Percentiles rank a stretch among this genome's conserved stretches.
Evolutionary conservation across 23 tunicate species (phyloP).

Genomic region (Trididemnum clinides): DNA sequence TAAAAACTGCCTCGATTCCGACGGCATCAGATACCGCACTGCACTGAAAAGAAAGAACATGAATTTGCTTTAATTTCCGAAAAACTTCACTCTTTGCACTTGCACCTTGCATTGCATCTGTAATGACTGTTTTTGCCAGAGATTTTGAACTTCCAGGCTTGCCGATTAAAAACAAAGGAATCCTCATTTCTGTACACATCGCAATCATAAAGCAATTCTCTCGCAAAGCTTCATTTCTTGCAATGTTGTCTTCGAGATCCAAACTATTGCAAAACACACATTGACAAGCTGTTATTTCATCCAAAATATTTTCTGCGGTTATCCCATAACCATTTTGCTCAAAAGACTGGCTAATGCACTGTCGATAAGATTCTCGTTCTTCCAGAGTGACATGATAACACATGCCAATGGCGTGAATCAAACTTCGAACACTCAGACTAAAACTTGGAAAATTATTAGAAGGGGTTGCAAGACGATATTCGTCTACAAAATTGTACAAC

Average conservation of each 20-base stretch:
- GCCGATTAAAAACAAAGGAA: conserved; percentile 76
- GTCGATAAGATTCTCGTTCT: conserved; percentile 35
- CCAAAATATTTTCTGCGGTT: not conserved
- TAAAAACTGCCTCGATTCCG: conserved; percentile 69
- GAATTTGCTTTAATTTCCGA: conserved; percentile 61
- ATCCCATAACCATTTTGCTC: not conserved
- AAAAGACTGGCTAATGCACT: not conserved
- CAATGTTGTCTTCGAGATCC: conserved; percentile 62
- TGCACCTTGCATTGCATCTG: conserved; percentile 71
- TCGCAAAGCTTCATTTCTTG: conserved; percentile 73
- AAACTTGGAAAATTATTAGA: not conserved
- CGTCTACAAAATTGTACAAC: not conserved
- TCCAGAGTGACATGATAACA: conserved; percentile 65
- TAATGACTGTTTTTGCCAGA: conserved; percentile 75
- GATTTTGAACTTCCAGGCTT: conserved; percentile 93
- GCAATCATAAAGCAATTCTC: conserved; percentile 84
- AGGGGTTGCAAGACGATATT: not conserved
- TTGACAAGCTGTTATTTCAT: conserved; percentile 63
- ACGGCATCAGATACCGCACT: conserved; percentile 77
- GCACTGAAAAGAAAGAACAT: conserved; percentile 74
- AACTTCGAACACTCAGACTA: conserved; percentile 1
- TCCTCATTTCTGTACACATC: conserved; percentile 72
- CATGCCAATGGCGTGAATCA: conserved; percentile 52
- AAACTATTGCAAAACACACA: conserved; percentile 36
- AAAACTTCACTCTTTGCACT: conserved; percentile 40